phyloP scores from a whole-genome alignment of 1,140 invertebrate species.

The Centruroides vittatus region DNA sequence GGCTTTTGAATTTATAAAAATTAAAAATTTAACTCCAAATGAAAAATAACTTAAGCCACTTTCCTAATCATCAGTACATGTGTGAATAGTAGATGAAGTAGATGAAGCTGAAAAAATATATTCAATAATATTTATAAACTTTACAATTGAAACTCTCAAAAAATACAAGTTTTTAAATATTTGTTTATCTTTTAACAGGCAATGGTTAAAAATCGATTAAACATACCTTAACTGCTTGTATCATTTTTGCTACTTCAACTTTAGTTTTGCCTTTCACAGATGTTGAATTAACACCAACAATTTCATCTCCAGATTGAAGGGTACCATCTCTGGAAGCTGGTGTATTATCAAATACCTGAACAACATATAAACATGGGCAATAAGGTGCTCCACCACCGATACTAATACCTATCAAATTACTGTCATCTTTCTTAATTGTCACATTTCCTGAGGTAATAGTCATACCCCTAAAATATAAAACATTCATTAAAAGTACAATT shows the following conservation, averaged over 20 bases:
- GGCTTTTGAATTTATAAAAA: too few relatives aligned
- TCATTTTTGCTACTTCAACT: conserved; percentile 96
- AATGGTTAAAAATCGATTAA: background rate
- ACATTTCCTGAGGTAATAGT: conserved; percentile 90
- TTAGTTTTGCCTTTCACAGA: conserved; percentile 93
- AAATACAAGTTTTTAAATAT: too few relatives aligned
- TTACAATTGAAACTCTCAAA: too few relatives aligned
- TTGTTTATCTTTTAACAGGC: too few relatives aligned
- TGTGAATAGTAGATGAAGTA: too few relatives aligned
- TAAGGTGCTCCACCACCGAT: conserved; percentile 91
- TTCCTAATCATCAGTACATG: too few relatives aligned
- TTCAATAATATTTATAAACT: too few relatives aligned
- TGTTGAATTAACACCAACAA: conserved; percentile 80
- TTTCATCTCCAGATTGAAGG: conserved; percentile 88
- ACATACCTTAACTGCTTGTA: conserved; percentile 66
- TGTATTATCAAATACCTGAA: conserved; percentile 94
- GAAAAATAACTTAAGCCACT: too few relatives aligned
- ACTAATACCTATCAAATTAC: conserved; percentile 94
- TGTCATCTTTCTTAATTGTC: conserved; percentile 76
- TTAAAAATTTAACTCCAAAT: too few relatives aligned
- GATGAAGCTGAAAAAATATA: too few relatives aligned
- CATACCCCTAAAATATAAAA: conserved; percentile 62
- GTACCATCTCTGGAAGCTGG: conserved; percentile 80
- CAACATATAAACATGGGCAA: conserved; percentile 95
- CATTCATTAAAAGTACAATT: background rate